These are phyloP conservation scores for Polydrusus cervinus DNA, from an alignment of 2,888 invertebrate genomes.

Conservation along the genomic window DNA sequence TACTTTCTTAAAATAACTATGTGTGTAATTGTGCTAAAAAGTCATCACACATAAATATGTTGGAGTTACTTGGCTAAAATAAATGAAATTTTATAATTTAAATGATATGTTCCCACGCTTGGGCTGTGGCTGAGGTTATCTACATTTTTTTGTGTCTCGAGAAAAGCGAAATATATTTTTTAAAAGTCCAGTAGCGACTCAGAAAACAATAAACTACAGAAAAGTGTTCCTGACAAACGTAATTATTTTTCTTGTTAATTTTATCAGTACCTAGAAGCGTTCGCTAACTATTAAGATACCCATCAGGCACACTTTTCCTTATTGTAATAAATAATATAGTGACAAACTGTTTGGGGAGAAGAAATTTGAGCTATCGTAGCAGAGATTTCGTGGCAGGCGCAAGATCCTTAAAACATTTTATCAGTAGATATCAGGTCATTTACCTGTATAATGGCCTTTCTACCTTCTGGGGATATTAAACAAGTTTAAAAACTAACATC, in stretches of 20 bases:
- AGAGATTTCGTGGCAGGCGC: constrained; percentile 23
- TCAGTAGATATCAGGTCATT: constrained; percentile 54
- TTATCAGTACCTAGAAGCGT: no score
- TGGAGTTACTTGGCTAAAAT: not conserved
- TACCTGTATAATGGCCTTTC: constrained; percentile 38
- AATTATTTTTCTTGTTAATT: no score
- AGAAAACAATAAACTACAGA: no score
- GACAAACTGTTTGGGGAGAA: not conserved
- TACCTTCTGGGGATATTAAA: constrained; percentile 22
- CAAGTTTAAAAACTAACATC: constrained; percentile 15
- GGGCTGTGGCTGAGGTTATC: not conserved
- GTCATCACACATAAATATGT: constrained; percentile 16
- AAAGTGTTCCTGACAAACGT: no score
- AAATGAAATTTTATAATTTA: not conserved
- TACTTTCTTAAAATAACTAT: not conserved
- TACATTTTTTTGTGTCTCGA: not conserved
- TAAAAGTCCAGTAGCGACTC: no score
- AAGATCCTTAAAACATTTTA: constrained; percentile 40
- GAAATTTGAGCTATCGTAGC: not conserved
- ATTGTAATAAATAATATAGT: not conserved
- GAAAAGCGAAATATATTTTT: no score
- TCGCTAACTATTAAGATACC: no score
- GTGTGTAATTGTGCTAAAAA: constrained; percentile 7
- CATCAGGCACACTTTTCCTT: no score
- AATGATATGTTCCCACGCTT: not conserved